Evolutionary conservation across 2,113 vertebrate genomes (phyloP).

Genomic region (Tichodroma muraria): DNA sequence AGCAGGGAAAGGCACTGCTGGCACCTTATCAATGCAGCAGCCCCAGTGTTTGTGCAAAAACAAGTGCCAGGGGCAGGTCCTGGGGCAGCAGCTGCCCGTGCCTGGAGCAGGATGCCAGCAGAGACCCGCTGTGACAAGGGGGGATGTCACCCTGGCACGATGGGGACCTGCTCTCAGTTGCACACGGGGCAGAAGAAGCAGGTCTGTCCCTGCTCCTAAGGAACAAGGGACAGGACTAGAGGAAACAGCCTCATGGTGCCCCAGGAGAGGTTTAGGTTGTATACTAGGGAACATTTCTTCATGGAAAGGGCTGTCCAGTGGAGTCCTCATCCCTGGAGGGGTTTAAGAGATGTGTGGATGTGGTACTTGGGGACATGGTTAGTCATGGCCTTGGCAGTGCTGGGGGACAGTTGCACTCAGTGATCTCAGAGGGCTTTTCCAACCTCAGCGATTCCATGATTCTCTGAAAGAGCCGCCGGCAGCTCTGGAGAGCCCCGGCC

Average conservation of each 20-base stretch:
- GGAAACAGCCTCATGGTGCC: background rate
- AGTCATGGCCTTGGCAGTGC: background rate
- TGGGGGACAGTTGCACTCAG: background rate
- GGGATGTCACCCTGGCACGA: background rate
- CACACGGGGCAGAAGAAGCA: background rate
- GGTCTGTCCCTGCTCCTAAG: background rate
- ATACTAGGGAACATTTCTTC: background rate
- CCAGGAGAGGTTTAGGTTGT: background rate
- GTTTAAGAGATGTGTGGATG: accelerated
- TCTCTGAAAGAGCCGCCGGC: background rate
- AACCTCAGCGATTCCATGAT: background rate
- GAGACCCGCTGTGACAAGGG: background rate
- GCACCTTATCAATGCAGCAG: slow-evolving; percentile 9
- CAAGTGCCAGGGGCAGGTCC: background rate
- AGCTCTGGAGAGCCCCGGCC: background rate
- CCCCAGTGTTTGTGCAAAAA: background rate
- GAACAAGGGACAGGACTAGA: background rate
- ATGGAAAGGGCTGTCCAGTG: background rate
- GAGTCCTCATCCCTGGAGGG: background rate
- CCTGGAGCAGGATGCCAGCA: background rate
- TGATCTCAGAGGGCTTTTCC: background rate
- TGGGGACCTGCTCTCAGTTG: background rate
- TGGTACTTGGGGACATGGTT: background rate
- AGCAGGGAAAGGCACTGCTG: slow-evolving; percentile 33
- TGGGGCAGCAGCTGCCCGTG: background rate